Evolutionary conservation across 2,113 vertebrate genomes (phyloP), one percentile per base, ranked within the genome.

Genomic region (Potamarius usumacintae): DNA sequence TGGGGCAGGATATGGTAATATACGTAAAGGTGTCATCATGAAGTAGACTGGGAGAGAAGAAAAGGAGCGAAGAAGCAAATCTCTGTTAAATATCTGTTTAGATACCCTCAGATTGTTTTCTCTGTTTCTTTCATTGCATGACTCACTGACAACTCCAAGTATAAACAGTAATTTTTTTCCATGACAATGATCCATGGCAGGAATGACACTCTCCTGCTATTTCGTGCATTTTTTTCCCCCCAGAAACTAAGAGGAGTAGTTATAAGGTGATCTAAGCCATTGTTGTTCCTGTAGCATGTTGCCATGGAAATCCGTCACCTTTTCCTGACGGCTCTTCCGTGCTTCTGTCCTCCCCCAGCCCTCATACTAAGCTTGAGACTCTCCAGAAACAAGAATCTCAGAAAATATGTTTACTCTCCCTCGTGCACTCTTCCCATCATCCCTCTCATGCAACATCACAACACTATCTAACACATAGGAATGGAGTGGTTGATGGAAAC

Each of bases 101-200:
- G 92, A 86, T 91, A 89, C 48, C 85, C 85, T 82, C 27, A 20
- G 12, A 30, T 87, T 94, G 93, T 94, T 95, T 93, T 91, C 92
- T 91, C 93, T 42, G 42, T 42, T 42, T 42, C 42, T 42, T 42
- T 42, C 42, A 42, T 94, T 90, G 88, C 78, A 82, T 87, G 80
- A 89, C 89, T 89, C 88, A 93, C 92, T 92, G 94, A 94, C 93
- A 92, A 94, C 92, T 92, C 90, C 87, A 90, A 92, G 92, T 89
- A 90, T 93, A 94, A 94, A 95, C 93, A 92, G 89, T 86, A 25
- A 92, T 89, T 78, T 87, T 93, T 91, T 92, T 88, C 90, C n/a
- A 86, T 89, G 90, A 90, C 78, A 82, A 86, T 63, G 88, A 69
- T 85, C 60, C 27, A 84, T 34, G 48, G 83, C n/a, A 82, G 76